A percentile compares a stretch with the other conserved stretches of the same genome.
phyloP scores from a whole-genome alignment of 2,113 vertebrate species.

The Scatophagus argus region DNA sequence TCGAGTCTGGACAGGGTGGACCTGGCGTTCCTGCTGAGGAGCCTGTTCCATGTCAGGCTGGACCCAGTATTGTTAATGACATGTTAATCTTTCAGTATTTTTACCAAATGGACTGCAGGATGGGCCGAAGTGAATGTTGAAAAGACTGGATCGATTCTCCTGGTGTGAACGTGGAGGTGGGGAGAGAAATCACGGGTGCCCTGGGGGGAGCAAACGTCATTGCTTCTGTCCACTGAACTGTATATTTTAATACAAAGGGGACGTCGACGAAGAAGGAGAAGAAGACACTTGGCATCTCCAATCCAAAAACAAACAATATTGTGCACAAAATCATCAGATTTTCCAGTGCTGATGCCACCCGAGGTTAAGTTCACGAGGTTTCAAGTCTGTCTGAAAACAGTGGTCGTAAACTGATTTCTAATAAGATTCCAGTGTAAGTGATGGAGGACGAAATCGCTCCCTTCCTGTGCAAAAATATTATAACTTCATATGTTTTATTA shows the following conservation, averaged over 20 bases:
- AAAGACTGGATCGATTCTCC: slow-evolving; percentile 1
- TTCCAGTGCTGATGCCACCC: background rate
- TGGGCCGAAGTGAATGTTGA: slow-evolving; percentile 11
- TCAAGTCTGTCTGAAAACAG: background rate
- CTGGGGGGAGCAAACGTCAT: slow-evolving; percentile 11
- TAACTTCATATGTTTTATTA: background rate
- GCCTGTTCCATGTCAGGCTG: slow-evolving; percentile 7
- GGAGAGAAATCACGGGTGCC: background rate
- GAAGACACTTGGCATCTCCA: slow-evolving; percentile 19
- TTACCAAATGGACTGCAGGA: slow-evolving; percentile 42
- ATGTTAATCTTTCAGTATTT: slow-evolving; percentile 24
- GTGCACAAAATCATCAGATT: slow-evolving; percentile 26
- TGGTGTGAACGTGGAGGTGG: slow-evolving; percentile 9
- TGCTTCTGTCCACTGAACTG: slow-evolving; percentile 41
- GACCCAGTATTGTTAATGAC: no score
- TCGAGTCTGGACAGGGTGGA: background rate
- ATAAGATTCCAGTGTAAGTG: background rate
- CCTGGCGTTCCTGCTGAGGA: slow-evolving; percentile 7
- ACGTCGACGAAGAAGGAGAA: background rate
- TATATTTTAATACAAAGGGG: slow-evolving; percentile 26
- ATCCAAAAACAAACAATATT: slow-evolving; percentile 18
- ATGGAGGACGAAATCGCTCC: background rate
- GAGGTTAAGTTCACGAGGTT: background rate
- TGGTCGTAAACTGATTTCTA: background rate
- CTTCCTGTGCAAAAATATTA: background rate